phyloP scores from a whole-genome alignment of 2,797 vertebrate species.

The Yasuhikotakia modesta region DNA sequence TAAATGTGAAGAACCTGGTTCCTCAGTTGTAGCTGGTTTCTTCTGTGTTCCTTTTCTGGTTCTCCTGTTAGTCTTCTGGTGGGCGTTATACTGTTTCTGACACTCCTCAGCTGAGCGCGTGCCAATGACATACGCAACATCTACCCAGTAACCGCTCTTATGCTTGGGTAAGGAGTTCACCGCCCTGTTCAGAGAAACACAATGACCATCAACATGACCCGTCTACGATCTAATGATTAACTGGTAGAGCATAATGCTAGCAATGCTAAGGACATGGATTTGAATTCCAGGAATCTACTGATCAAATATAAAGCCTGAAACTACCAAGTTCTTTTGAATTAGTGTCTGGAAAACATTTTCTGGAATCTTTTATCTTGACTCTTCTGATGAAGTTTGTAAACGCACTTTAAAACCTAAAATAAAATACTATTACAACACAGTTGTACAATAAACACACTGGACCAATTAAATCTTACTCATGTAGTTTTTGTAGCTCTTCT shows the following conservation, averaged over 20 bases:
- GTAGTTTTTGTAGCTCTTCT: slow-evolving; percentile 68
- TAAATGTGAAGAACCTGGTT: slow-evolving; percentile 63
- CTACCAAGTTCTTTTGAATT: too few relatives aligned
- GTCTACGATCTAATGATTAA: not conserved
- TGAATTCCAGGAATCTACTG: too few relatives aligned
- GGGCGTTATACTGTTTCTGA: slow-evolving; percentile 73
- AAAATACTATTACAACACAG: too few relatives aligned
- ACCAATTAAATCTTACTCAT: slow-evolving; percentile 66
- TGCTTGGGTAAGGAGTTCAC: slow-evolving; percentile 79
- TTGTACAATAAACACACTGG: not conserved
- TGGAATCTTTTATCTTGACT: too few relatives aligned
- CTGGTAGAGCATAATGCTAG: not conserved
- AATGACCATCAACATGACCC: not conserved
- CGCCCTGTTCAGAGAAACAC: slow-evolving; percentile 73
- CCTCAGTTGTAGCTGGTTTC: slow-evolving; percentile 47
- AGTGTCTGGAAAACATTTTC: too few relatives aligned
- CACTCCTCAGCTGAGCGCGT: slow-evolving; percentile 86
- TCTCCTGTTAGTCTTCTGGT: slow-evolving; percentile 53
- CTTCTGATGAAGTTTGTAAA: too few relatives aligned
- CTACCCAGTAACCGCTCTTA: slow-evolving; percentile 81
- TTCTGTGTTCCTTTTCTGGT: slow-evolving; percentile 49
- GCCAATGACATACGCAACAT: slow-evolving; percentile 82
- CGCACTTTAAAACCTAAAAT: too few relatives aligned
- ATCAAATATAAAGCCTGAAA: too few relatives aligned
- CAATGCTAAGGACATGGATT: not conserved